Conservation (phyloP, 2,888 invertebrate species). For the Rhynchonema sp. region DNA sequence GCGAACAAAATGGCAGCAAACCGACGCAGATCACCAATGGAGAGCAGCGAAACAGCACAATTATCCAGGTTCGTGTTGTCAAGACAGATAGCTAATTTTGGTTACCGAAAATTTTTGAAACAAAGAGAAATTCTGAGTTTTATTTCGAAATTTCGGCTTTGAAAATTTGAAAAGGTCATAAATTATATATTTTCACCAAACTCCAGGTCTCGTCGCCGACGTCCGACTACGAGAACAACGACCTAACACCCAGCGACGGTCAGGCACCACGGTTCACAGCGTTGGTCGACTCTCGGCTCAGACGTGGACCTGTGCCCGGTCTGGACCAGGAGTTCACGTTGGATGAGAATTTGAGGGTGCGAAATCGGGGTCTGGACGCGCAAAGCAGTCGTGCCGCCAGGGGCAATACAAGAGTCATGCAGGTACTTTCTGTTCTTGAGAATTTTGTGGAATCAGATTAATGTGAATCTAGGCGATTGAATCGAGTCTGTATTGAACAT, state of each 20-base stretch:
- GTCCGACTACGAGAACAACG: slow-evolving; percentile 16
- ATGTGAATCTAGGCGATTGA: too few relatives aligned
- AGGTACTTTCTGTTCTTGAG: too few relatives aligned
- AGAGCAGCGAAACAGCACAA: neutral
- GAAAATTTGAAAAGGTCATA: too few relatives aligned
- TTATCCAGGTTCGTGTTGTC: neutral
- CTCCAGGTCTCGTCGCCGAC: slow-evolving; percentile 8
- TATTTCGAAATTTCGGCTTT: too few relatives aligned
- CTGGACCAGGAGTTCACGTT: neutral
- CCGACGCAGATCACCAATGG: neutral
- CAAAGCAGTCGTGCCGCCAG: neutral
- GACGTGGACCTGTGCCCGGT: too few relatives aligned
- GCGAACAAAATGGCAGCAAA: neutral
- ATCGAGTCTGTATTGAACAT: too few relatives aligned
- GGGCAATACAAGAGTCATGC: neutral
- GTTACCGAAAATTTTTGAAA: neutral
- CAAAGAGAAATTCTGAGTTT: too few relatives aligned
- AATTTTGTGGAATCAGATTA: too few relatives aligned
- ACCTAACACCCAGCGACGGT: neutral
- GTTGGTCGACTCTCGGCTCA: neutral
- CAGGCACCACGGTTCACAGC: neutral
- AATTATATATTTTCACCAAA: too few relatives aligned
- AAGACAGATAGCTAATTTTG: neutral
- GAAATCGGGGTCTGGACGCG: neutral
- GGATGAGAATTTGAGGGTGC: slow-evolving; percentile 1